A percentile compares a stretch with the other conserved stretches of the same genome.
Evolutionary conservation across 2,888 invertebrate species (phyloP).

Genomic region (Brachycybe producta): DNA sequence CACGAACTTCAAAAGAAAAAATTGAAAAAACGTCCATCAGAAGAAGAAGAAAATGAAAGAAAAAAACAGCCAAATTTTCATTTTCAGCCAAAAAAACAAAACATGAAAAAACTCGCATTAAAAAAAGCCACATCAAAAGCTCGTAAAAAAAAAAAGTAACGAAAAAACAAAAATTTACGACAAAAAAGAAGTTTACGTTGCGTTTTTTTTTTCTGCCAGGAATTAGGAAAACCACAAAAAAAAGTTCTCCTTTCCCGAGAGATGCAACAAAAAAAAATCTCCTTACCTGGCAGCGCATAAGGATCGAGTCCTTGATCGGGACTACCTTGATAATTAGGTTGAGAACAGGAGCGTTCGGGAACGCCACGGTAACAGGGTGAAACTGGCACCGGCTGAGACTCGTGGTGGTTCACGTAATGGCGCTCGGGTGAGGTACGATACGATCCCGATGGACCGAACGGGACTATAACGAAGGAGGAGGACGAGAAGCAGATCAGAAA

Average conservation of each 20-base stretch:
- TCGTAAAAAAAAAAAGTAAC: neutral
- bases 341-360: conserved; percentile 15
- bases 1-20: no score
- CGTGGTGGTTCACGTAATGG: neutral
- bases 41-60: no score
- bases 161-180: neutral
- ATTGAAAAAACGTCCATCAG: no score
- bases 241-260: neutral
- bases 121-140: neutral
- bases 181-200: conserved; percentile 1
- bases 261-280: neutral
- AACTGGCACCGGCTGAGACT: no score
- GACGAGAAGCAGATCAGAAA: neutral
- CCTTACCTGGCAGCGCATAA: conserved; percentile 12
- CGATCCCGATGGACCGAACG: conserved; percentile 10
- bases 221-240: neutral
- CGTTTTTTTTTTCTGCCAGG: no score
- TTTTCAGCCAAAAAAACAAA: neutral
- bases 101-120: neutral
- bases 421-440: conserved; percentile 15
- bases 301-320: conserved; percentile 20
- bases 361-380: conserved; percentile 9
- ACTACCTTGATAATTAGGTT: conserved; percentile 17
- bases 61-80: no score
- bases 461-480: conserved; percentile 6